Evolutionary conservation across 2,797 vertebrate species (phyloP), one percentile per base, ranked within the genome.

Genomic region (Leptatherina wallacei): DNA sequence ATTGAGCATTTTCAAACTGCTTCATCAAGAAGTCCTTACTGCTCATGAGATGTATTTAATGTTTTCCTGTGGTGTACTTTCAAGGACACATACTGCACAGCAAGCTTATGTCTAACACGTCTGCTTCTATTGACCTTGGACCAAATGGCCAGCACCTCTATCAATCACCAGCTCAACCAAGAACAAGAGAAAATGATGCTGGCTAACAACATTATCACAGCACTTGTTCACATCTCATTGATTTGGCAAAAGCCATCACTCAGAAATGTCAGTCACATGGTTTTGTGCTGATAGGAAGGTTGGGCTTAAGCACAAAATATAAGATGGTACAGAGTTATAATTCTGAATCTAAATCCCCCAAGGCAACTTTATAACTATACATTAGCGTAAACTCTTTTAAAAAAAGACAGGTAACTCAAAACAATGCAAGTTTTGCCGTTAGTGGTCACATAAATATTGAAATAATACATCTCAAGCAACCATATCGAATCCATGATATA

Each of bases 141-240:
- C 77, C 71, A 75, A 88, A 82, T 78, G 72, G 51, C 79, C 57
- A 38, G 40, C 72, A 8, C 71, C 68, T 80, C 89, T 68, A 92
- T 92, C 86, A 89, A 90, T 92, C 89, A 93, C 75, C 78, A 83
- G 61, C 78, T 90, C 87, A 89, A 85, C 84, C 89, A 88, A 85
- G 85, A 90, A 91, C 82, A 85, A 63, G 81, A 88, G 86, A 91
- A 87, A 89, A 91, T 82, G 85, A 90, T 86, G 85, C 74, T 3
- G 72, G 70, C 83, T 88, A 90, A 92, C 89, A 88, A 87, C 89
- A 89, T 92, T 88, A 91, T 92, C 87, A 87, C 82, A 88, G 73
- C 86, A 77, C 75, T 91, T 92, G 87, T 91, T 93, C 91, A 89
- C 91, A 90, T 91, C 87, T 89, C 88, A 90, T 92, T 90, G 89